Base-by-base conservation (phyloP, 2,797 vertebrate species). In the Protosalanx chinensis region DNA sequence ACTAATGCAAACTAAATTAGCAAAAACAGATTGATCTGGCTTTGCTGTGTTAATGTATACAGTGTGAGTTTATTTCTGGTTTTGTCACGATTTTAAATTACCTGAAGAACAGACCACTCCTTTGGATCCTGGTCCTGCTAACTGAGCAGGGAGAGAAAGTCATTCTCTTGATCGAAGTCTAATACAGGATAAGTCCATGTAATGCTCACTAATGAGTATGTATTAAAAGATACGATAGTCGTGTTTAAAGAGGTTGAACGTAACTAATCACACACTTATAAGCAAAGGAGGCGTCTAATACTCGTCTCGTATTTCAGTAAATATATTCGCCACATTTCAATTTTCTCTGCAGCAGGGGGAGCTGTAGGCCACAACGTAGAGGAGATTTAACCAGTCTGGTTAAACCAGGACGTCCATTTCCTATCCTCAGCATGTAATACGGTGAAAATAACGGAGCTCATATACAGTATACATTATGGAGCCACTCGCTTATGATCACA, bases 71-170 rank as follows among this genome's bases (percentile, higher is more conserved):
- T 46, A 46, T 46, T 46, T 12, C 12, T 46, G 41, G 7, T 29
- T 18, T 70, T 30, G 33, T 4, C 64, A 49, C 7, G 51, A 12
- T 3, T 46, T 8, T 5, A 67, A 29, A 46, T 81, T 64, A 94
- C 93, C 93, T 86, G 93, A 94, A 58, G 93, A 81, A 80, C 93
- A 94, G 59, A 93, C 70, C 0, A 94, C 83, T 79, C 93, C 92
- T 81, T 79, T 89, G 10, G 90, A 91, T 15, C 81, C 69, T 67
- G 72, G 23, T 53, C 6, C 75, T 64, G 86, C 83, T 4, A 93
- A 81, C 93, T 94, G 65, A 63, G 62, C 29, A 3, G 37, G 1
- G 16, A 53, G 64, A 23, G 13, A 15, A 7, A 61, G 23, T 62
- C 6, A 29, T 35, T 15, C 46, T 20, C 27, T 58, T 7, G 27